phyloP scores from a whole-genome alignment of 2,113 vertebrate genomes.

The Climacteris rufus region DNA sequence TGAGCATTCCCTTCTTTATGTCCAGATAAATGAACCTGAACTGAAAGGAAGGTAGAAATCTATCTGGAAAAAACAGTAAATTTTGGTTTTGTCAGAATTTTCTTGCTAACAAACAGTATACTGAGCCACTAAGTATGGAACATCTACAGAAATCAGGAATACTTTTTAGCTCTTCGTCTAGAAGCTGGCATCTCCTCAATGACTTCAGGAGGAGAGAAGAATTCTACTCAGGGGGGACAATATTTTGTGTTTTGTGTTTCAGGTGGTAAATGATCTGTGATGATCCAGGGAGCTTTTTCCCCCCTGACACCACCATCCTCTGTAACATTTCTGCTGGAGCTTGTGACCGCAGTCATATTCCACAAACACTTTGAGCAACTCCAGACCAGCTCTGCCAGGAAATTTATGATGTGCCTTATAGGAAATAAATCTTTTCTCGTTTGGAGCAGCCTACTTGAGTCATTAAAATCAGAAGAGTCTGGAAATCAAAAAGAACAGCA shows the following conservation, averaged over 20 bases:
- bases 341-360: not conserved
- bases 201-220: not conserved
- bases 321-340: not conserved
- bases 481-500: not conserved
- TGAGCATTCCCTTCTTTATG: not conserved
- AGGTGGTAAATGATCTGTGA: not conserved
- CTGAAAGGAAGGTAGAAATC: not conserved
- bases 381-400: not conserved
- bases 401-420: constrained; percentile 1
- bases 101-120: not conserved
- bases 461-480: not conserved
- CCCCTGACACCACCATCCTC: not conserved
- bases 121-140: not conserved
- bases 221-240: not conserved
- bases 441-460: not conserved
- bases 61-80: not conserved
- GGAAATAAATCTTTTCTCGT: constrained; percentile 29
- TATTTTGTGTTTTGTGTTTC: not conserved
- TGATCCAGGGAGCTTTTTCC: not conserved
- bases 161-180: not conserved
- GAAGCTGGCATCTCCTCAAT: not conserved
- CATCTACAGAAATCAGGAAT: not conserved
- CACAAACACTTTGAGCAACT: constrained; percentile 4
- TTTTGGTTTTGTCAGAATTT: not conserved
- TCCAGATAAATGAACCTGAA: not conserved